A percentile compares a stretch with the other conserved stretches of the same genome.
phyloP scores from a whole-genome alignment of 2,888 invertebrate species.

The Agonum fuliginosum region DNA sequence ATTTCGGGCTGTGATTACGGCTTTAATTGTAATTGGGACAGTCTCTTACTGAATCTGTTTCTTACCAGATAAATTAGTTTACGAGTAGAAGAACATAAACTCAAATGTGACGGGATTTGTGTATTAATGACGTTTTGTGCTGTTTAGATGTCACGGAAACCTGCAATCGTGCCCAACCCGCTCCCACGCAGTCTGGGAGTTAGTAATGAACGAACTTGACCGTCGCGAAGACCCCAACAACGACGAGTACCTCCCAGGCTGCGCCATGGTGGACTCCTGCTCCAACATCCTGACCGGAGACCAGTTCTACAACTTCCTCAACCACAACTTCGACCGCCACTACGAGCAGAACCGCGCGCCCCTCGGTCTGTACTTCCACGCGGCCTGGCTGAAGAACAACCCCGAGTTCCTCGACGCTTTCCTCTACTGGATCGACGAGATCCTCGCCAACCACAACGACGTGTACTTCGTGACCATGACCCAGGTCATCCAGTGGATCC shows the following conservation, averaged over 20 bases:
- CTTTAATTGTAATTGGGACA: too few species aligned
- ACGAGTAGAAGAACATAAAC: too few species aligned
- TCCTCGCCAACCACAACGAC: slow-evolving; percentile 88
- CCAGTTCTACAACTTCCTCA: slow-evolving; percentile 95
- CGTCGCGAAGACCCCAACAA: slow-evolving; percentile 92
- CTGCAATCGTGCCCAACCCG: slow-evolving; percentile 93
- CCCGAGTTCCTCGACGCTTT: slow-evolving; percentile 94
- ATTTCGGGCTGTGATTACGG: too few species aligned
- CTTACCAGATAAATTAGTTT: too few species aligned
- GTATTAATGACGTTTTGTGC: background rate
- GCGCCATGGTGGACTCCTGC: slow-evolving; percentile 96
- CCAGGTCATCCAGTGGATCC: slow-evolving; percentile 97
- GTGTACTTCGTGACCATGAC: slow-evolving; percentile 97
- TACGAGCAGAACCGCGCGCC: slow-evolving; percentile 94
- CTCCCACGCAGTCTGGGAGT: slow-evolving; percentile 96
- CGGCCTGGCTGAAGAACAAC: slow-evolving; percentile 94
- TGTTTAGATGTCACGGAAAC: slow-evolving; percentile 88
- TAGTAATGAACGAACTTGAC: slow-evolving; percentile 96
- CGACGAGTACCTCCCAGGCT: slow-evolving; percentile 92
- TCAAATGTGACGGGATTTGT: too few species aligned
- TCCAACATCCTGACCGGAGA: slow-evolving; percentile 94
- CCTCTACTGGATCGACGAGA: slow-evolving; percentile 94
- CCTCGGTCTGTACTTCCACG: slow-evolving; percentile 93
- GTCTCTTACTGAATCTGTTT: too few species aligned
- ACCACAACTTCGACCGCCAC: slow-evolving; percentile 94